Conservation (phyloP, 2,888 invertebrate genomes). For the Erebia epiphron region DNA sequence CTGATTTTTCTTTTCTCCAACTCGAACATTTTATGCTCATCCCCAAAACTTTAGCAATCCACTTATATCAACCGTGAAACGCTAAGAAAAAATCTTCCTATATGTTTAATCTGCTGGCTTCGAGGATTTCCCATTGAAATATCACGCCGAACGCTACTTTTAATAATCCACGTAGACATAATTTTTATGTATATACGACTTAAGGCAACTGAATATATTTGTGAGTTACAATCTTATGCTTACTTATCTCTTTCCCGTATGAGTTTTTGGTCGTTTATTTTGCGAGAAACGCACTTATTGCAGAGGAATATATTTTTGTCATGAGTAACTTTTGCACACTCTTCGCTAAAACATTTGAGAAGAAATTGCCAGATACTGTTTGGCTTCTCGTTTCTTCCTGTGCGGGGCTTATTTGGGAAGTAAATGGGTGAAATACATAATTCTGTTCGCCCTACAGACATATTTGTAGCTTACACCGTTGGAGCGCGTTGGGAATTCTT, state of each 20-base stretch:
- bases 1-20: slow-evolving; percentile 69
- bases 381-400: slow-evolving; percentile 10
- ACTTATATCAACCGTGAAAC: slow-evolving; percentile 81
- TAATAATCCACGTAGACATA: slow-evolving; percentile 70
- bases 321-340: slow-evolving; percentile 29
- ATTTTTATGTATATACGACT: slow-evolving; percentile 61
- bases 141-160: slow-evolving; percentile 67
- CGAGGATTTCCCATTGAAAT: slow-evolving; percentile 79
- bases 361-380: slow-evolving; percentile 21
- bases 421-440: slow-evolving; percentile 69
- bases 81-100: slow-evolving; percentile 77
- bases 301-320: slow-evolving; percentile 31
- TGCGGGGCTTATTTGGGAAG: slow-evolving; percentile 64
- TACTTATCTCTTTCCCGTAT: slow-evolving; percentile 39
- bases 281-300: slow-evolving; percentile 7
- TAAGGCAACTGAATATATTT: slow-evolving; percentile 44
- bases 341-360: slow-evolving; percentile 24
- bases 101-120: slow-evolving; percentile 78
- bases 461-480: slow-evolving; percentile 58
- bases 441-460: slow-evolving; percentile 63
- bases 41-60: slow-evolving; percentile 81
- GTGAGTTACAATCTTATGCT: slow-evolving; percentile 44
- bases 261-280: slow-evolving; percentile 32
- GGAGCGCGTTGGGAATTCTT: slow-evolving; percentile 74
- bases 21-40: slow-evolving; percentile 78